These are phyloP conservation scores for Branchipolynoe longqiensis DNA, from an alignment of 2,888 invertebrate genomes.

Conservation along the genomic window DNA sequence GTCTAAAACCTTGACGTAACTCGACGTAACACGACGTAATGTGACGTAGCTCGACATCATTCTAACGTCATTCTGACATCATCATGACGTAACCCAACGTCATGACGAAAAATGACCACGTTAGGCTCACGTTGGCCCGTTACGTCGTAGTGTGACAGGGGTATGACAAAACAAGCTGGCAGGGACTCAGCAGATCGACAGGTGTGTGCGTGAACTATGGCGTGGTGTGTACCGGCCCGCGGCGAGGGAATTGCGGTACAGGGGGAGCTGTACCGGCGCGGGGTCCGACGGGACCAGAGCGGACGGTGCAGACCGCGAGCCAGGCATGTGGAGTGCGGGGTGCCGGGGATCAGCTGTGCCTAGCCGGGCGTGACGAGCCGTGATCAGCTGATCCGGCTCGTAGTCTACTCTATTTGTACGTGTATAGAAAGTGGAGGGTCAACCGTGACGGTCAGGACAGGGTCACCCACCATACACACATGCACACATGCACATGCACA, in stretches of 20 bases:
- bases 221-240: not conserved
- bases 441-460: constrained; percentile 3
- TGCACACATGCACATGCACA: not conserved
- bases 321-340: not conserved
- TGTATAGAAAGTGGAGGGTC: not conserved
- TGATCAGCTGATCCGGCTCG: constrained; percentile 1
- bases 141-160: too few species aligned
- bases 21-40: too few species aligned
- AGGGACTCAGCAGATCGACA: too few species aligned
- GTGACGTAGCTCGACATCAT: too few species aligned
- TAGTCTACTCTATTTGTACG: not conserved
- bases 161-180: too few species aligned
- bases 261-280: too few species aligned
- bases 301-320: not conserved
- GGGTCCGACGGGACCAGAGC: too few species aligned
- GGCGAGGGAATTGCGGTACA: not conserved
- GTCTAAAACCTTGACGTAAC: too few species aligned
- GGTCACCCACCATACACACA: not conserved
- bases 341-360: constrained; percentile 8
- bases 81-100: too few species aligned
- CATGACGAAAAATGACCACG: too few species aligned
- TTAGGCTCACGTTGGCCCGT: too few species aligned
- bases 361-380: not conserved
- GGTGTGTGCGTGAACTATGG: not conserved
- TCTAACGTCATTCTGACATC: too few species aligned